These are phyloP conservation scores for Dolichoris vasculosae DNA, from an alignment of 1,140 invertebrate species.

Conservation along the genomic window DNA sequence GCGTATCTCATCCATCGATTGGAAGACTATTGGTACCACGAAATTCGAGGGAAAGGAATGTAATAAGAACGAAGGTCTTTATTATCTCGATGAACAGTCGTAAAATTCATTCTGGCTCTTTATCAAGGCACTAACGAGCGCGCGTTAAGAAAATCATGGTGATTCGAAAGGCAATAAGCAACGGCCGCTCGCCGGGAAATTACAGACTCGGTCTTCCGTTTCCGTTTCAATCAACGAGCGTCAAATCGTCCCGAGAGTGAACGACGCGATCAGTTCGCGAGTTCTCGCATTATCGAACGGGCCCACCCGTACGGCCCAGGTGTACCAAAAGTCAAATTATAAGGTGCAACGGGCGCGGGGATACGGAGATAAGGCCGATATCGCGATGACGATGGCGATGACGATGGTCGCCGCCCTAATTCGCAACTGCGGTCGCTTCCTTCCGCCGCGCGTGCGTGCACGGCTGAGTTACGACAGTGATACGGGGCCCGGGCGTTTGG, in stretches of 20 bases:
- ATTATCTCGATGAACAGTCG: no score
- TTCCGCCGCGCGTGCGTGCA: constrained; percentile 18
- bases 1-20: background rate
- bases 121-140: background rate
- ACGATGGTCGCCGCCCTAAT: constrained; percentile 23
- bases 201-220: no score
- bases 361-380: background rate
- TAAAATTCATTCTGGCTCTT: background rate
- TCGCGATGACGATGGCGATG: constrained; percentile 16
- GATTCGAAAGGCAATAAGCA: background rate
- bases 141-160: background rate
- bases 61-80: no score
- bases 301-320: background rate
- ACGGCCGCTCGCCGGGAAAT: background rate
- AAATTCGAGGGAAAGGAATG: no score
- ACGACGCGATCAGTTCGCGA: background rate
- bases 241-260: no score
- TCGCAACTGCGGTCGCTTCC: constrained; percentile 28
- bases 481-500: constrained; percentile 22
- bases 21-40: no score
- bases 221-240: no score
- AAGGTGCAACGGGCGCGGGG: no score
- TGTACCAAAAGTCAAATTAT: constrained; percentile 21
- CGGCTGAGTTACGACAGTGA: constrained; percentile 39
- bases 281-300: constrained; percentile 20